Evolutionary conservation across 2,888 invertebrate genomes (phyloP), one percentile per base, ranked within the genome.

Genomic region (Harpalus rubripes): DNA sequence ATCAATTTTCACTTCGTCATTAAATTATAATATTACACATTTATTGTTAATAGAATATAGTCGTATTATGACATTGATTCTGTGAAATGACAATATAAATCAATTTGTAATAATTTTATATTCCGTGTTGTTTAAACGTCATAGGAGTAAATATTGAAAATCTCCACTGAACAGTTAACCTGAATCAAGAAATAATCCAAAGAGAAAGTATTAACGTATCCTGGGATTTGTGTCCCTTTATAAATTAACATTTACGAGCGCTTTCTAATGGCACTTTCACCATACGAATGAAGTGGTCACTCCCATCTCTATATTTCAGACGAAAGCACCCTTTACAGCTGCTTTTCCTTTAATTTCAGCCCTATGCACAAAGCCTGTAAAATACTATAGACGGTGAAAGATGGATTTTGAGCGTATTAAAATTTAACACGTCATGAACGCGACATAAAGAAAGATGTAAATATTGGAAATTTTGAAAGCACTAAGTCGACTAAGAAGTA

Each of bases 241-340:
- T 68, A 68, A 68, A 68, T 68, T 68, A 68, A 68, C 68, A 68
- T 68, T 68, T 68, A 39, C 68, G 68, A 68, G 32, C 15, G 68
- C 15, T 68, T 68, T 68, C 39, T 68, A 68, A 68, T 68, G 68
- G 68, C n/a, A 68, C 68, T 68, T 32, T 32, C 39, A 39, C 32
- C 5, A 68, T 68, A 68, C 68, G 39, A 32, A 68, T 68, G 68
- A 68, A 68, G 68, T 68, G 68, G 68, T 68, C 68, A 68, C 68
- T 68, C 68, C 68, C 68, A 68, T 39, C 39, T 63, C 26, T 68
- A 68, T 68, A 68, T 68, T 68, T 68, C 39, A 68, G 39, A n/a
- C 26, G 15, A 32, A 32, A 68, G 39, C 22, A 68, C 68, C 39
- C 15, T 68, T 39, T 68, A n/a, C 26, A 39, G 15, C 22, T 39